These are phyloP conservation scores for Hyperoodon ampullatus DNA, from an alignment of 2,113 vertebrate genomes.

Conservation along the genomic window DNA sequence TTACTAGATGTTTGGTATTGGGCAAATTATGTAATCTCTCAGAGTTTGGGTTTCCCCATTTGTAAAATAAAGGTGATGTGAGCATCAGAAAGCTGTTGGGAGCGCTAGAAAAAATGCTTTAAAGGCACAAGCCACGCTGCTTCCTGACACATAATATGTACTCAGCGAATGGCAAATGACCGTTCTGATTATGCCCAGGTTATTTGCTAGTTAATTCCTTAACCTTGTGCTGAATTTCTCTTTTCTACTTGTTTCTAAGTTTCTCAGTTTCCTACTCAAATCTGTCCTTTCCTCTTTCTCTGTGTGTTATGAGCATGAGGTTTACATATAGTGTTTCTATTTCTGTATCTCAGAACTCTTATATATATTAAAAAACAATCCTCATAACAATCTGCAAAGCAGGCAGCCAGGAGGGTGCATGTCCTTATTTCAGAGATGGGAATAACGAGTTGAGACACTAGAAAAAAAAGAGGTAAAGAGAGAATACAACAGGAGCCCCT, in stretches of 20 bases:
- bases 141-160: background rate
- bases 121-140: background rate
- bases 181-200: background rate
- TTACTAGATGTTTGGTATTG: background rate
- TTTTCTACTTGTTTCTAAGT: background rate
- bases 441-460: background rate
- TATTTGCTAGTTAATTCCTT: background rate
- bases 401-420: background rate
- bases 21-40: background rate
- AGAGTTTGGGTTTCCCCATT: background rate
- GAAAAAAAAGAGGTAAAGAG: background rate
- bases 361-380: background rate
- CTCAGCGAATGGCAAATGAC: background rate
- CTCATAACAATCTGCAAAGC: background rate
- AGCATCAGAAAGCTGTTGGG: background rate
- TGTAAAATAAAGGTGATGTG: constrained; percentile 7
- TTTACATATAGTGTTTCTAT: background rate
- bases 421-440: background rate
- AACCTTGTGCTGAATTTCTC: background rate
- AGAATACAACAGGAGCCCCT: background rate
- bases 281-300: background rate
- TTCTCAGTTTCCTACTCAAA: constrained; percentile 5
- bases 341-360: background rate
- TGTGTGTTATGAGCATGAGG: background rate
- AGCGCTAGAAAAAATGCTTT: background rate